These are phyloP conservation scores for Thinocorus orbignyianus DNA, from an alignment of 2,113 vertebrate genomes.

Conservation along the genomic window DNA sequence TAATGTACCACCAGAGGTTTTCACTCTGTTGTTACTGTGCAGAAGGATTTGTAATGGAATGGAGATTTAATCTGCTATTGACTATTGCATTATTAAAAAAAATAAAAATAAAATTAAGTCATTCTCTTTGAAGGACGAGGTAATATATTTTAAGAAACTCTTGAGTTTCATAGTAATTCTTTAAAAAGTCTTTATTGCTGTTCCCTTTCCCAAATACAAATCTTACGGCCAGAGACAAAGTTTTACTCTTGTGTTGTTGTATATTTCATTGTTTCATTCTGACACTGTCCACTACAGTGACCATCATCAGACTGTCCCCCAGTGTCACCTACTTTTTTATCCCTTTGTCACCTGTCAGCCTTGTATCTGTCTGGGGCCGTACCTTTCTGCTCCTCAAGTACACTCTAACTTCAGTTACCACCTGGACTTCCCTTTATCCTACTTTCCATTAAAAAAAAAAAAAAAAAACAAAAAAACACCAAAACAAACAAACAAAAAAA, in stretches of 20 bases:
- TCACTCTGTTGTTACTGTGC: background rate
- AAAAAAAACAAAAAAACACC: background rate
- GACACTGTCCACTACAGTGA: background rate
- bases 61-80: slow-evolving; percentile 34
- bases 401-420: background rate
- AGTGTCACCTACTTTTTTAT: background rate
- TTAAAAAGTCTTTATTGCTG: background rate
- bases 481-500: no score
- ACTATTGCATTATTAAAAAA: slow-evolving; percentile 44
- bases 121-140: background rate
- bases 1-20: background rate
- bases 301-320: background rate
- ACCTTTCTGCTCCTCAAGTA: background rate
- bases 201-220: background rate
- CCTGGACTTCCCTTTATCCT: background rate
- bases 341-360: background rate
- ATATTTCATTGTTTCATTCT: background rate
- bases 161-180: background rate
- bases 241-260: background rate
- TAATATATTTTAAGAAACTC: slow-evolving; percentile 4
- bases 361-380: background rate
- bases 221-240: background rate
- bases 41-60: slow-evolving; percentile 44
- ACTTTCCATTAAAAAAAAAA: background rate
- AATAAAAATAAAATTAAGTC: background rate